phyloP scores from a whole-genome alignment of 2,113 vertebrate genomes.

The Calidris pugnax region DNA sequence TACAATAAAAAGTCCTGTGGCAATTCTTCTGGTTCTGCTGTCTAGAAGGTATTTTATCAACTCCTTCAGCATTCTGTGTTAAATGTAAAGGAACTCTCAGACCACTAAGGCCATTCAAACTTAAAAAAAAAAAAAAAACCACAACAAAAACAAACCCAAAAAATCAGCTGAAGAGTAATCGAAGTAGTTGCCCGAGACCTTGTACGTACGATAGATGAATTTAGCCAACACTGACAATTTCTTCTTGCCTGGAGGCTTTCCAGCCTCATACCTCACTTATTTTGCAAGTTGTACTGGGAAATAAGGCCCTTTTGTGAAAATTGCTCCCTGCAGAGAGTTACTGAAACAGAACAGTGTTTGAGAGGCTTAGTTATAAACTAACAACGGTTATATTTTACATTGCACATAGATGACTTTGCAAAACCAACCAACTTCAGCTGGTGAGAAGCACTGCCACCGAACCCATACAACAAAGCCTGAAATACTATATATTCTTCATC shows the following conservation, averaged over 20 bases:
- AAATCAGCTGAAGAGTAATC: background rate
- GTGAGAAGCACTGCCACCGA: background rate
- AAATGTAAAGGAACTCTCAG: slow-evolving; percentile 10
- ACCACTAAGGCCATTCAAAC: background rate
- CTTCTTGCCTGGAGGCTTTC: background rate
- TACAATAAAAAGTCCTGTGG: background rate
- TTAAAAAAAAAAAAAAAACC: background rate
- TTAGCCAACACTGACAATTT: background rate
- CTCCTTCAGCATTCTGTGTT: background rate
- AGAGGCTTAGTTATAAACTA: background rate
- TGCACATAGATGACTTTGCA: background rate
- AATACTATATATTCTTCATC: background rate
- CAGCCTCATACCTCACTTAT: background rate
- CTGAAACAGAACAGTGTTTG: background rate
- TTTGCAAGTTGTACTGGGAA: background rate
- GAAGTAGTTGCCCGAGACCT: background rate
- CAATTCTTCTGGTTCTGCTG: background rate
- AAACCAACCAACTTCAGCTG: background rate
- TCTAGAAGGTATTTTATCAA: background rate
- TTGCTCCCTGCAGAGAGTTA: background rate
- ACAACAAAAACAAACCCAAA: background rate
- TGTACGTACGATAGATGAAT: background rate
- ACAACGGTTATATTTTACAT: background rate
- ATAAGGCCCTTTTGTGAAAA: background rate
- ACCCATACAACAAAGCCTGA: background rate